A percentile compares a stretch with the other conserved stretches of the same genome.
Evolutionary conservation across 2,888 invertebrate species (phyloP).

Genomic region (Tenodera sinensis): DNA sequence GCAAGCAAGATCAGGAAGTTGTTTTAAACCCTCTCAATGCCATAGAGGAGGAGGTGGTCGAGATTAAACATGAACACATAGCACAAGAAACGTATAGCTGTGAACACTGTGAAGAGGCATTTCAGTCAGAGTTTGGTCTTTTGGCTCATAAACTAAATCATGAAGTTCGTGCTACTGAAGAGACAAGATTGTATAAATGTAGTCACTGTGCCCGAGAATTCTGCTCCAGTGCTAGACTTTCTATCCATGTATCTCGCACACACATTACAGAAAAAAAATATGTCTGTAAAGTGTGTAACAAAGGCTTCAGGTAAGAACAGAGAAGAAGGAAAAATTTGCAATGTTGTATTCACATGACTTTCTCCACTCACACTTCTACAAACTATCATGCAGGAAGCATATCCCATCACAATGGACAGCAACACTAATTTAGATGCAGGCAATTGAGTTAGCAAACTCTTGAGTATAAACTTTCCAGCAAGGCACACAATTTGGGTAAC

Average conservation of each 20-base stretch:
- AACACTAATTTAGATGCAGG: too few species aligned
- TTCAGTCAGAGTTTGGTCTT: conserved; percentile 17
- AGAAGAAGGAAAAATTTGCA: too few species aligned
- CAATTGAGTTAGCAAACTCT: too few species aligned
- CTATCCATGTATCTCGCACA: conserved; percentile 18
- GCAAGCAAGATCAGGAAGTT: background rate
- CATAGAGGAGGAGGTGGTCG: background rate
- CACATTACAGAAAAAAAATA: conserved; percentile 16
- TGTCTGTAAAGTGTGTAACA: conserved; percentile 20
- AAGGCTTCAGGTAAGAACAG: conserved; percentile 11
- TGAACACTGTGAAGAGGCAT: conserved; percentile 6
- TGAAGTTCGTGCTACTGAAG: background rate
- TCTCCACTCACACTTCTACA: too few species aligned
- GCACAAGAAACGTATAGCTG: background rate
- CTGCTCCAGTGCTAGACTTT: conserved; percentile 9
- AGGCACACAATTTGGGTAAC: too few species aligned
- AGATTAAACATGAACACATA: background rate
- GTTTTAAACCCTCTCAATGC: background rate
- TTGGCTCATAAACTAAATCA: conserved; percentile 21
- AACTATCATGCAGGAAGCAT: too few species aligned
- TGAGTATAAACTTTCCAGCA: too few species aligned
- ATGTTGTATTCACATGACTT: too few species aligned
- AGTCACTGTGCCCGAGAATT: conserved; percentile 17
- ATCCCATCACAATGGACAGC: too few species aligned
- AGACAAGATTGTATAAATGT: conserved; percentile 4